These are phyloP conservation scores for Magallana gigas DNA, from an alignment of 1,140 invertebrate species.

Conservation along the genomic window DNA sequence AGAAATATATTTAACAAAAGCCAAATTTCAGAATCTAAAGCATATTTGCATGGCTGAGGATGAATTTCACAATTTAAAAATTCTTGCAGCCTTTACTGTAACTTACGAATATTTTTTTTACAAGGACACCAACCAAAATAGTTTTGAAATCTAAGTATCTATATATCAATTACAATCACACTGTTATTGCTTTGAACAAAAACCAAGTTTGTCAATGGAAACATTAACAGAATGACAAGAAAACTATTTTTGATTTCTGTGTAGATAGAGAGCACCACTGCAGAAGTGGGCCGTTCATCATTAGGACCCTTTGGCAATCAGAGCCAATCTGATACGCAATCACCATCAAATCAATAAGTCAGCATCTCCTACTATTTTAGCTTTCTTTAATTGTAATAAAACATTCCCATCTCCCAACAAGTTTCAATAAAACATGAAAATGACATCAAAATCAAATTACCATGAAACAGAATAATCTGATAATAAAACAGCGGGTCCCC, in stretches of 20 bases:
- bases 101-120: too few species aligned
- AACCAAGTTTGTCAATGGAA: not conserved
- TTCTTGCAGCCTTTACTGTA: too few species aligned
- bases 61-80: too few species aligned
- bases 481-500: not conserved
- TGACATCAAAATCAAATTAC: conserved; percentile 33
- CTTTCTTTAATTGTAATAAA: conserved; percentile 29
- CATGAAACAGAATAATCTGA: conserved; percentile 21
- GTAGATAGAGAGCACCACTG: not conserved
- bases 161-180: not conserved
- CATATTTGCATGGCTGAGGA: too few species aligned
- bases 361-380: conserved; percentile 17
- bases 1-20: too few species aligned
- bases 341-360: not conserved
- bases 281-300: not conserved
- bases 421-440: conserved; percentile 38
- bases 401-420: conserved; percentile 14
- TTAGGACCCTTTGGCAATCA: not conserved
- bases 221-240: not conserved
- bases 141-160: not conserved
- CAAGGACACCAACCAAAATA: too few species aligned
- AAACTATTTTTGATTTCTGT: not conserved
- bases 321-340: not conserved
- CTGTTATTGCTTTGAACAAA: not conserved
- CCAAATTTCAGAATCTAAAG: too few species aligned